Base-by-base conservation (phyloP, 2,797 vertebrate species). In the Malurus leucopterus region DNA sequence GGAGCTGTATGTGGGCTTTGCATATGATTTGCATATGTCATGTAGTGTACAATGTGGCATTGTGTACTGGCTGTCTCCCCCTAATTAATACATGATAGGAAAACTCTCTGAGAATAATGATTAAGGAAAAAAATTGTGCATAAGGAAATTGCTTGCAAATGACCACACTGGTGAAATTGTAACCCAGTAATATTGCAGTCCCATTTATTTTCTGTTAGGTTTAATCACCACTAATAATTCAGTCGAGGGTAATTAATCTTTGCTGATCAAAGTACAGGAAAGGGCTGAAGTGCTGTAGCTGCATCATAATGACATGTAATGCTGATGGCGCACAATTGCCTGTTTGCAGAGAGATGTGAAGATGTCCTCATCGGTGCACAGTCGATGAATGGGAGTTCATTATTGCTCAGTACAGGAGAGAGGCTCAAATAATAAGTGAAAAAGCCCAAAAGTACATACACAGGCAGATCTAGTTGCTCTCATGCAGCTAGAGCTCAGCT, bases 251-350 rank as follows among this genome's bases (percentile, higher is more conserved):
- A 95, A 96, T 96, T 96, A 95, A 95, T 96, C 96, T 94, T 94
- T 87, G 85, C 93, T 95, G 96, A 96, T 96, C 95, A 95, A 96
- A 96, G 94, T 82, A 93, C 93, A 95, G 91, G 93, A 94, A 94
- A 85, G 57, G 73, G 64, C 68, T 92, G 86, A 92, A 92, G 84
- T 72, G 72, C 83, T 58, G 65, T 86, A 68, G 71, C 84, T 80
- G 92, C 92, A 94, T 95, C 69, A 46, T 91, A 96, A 95, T 92
- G 94, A 94, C 87, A 89, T 80, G 83, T 72, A 90, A 61, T 57
- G 95, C 95, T 95, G 95, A 94, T 84, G 86, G 55, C 29, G 38
- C 91, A 85, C 92, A 95, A 89, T 40, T 75, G 68, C 87, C 83
- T 85, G 41, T 88, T 91, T 93, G 86, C 67, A 53, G 51, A 81